Evolutionary conservation across 2,113 vertebrate genomes (phyloP).

Genomic region (Carollia perspicillata): DNA sequence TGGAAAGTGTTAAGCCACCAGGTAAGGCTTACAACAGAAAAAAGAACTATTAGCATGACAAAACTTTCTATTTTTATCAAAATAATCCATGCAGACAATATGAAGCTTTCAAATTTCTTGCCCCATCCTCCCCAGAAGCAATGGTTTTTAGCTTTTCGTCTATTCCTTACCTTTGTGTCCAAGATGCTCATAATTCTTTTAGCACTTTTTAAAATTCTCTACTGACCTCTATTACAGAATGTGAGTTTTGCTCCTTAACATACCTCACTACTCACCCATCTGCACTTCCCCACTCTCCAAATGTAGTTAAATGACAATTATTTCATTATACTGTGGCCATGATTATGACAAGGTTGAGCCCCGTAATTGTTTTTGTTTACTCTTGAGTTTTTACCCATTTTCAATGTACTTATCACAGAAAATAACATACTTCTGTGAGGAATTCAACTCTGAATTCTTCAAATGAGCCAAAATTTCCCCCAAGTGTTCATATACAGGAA

Average conservation of each 20-base stretch:
- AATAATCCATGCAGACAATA: not conserved
- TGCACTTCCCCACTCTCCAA: not conserved
- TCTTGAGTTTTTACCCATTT: not conserved
- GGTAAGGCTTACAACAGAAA: not conserved
- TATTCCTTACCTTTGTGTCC: not conserved
- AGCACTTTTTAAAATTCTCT: not conserved
- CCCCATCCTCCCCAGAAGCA: not conserved
- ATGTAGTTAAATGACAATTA: not conserved
- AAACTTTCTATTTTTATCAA: not conserved
- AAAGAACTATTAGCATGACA: not conserved
- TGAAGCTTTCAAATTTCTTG: not conserved
- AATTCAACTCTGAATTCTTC: not conserved
- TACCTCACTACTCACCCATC: not conserved
- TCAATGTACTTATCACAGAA: not conserved
- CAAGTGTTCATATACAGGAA: not conserved
- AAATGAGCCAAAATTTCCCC: not conserved
- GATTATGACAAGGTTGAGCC: not conserved
- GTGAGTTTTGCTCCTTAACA: not conserved
- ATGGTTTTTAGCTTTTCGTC: not conserved
- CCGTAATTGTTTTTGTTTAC: not conserved
- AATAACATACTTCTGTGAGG: too few species aligned
- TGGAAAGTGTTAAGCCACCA: not conserved
- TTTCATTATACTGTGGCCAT: not conserved
- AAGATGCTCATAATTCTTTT: not conserved
- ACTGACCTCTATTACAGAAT: not conserved